Evolutionary conservation across 2,113 vertebrate genomes (phyloP).

Genomic region (Argyrosomus japonicus): DNA sequence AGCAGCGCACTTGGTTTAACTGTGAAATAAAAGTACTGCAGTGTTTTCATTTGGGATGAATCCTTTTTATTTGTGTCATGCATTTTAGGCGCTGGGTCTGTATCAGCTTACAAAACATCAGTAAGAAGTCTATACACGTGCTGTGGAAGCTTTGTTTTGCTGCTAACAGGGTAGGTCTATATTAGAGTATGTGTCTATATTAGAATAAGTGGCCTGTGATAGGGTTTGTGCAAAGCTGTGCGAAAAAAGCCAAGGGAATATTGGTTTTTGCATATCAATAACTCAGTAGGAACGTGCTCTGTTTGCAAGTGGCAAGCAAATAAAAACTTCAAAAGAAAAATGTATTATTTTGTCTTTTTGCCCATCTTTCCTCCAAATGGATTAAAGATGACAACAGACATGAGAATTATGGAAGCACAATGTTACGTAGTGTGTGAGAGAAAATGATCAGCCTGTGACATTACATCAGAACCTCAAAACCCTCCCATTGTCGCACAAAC

Average conservation of each 20-base stretch:
- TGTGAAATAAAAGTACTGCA: slow-evolving; percentile 39
- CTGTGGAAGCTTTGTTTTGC: slow-evolving; percentile 20
- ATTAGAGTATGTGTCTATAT: slow-evolving; percentile 3
- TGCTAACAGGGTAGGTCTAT: background rate
- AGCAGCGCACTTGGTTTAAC: slow-evolving; percentile 23
- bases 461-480: slow-evolving; percentile 59
- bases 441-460: slow-evolving; percentile 63
- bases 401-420: slow-evolving; percentile 2
- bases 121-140: background rate
- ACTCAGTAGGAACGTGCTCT: slow-evolving; percentile 33
- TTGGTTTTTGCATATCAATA: slow-evolving; percentile 36
- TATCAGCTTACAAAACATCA: slow-evolving; percentile 17
- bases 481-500: slow-evolving; percentile 15
- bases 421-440: background rate
- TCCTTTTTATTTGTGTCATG: slow-evolving; percentile 33
- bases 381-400: slow-evolving; percentile 16
- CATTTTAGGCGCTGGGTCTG: background rate
- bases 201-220: slow-evolving; percentile 12
- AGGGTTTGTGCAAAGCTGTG: slow-evolving; percentile 16
- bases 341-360: background rate
- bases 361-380: background rate
- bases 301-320: slow-evolving; percentile 22
- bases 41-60: slow-evolving; percentile 30
- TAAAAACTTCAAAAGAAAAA: background rate
- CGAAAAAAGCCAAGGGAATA: slow-evolving; percentile 20